phyloP scores from a whole-genome alignment of 2,888 invertebrate species.

The Pseudococcus jackbeardsleyi region DNA sequence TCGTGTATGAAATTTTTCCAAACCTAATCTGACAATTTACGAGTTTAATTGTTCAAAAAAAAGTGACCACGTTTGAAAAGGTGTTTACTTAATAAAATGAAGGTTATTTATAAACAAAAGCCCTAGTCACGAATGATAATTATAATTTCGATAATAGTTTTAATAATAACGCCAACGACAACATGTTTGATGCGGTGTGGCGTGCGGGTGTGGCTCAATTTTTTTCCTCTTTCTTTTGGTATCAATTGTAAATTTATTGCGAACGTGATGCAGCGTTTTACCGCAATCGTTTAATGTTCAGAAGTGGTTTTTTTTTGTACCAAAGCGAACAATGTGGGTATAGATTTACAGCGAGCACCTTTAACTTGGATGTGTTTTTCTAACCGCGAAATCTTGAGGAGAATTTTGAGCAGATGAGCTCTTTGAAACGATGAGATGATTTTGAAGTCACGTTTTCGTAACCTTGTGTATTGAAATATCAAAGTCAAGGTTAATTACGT shows the following conservation, averaged over 20 bases:
- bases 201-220: background rate
- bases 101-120: constrained; percentile 20
- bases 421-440: background rate
- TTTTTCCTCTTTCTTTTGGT: background rate
- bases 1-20: background rate
- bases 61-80: background rate
- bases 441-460: constrained; percentile 2
- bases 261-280: constrained; percentile 9
- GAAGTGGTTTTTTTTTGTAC: constrained; percentile 7
- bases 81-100: constrained; percentile 1
- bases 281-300: background rate
- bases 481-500: background rate
- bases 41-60: too few relatives aligned
- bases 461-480: background rate
- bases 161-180: background rate
- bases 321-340: background rate
- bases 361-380: background rate
- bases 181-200: background rate
- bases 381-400: background rate
- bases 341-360: background rate
- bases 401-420: background rate
- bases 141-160: constrained; percentile 22
- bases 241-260: constrained; percentile 10
- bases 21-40: background rate
- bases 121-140: constrained; percentile 23